Evolutionary conservation across 2,888 invertebrate species (phyloP).

Genomic region (Macrophya alboannulata): DNA sequence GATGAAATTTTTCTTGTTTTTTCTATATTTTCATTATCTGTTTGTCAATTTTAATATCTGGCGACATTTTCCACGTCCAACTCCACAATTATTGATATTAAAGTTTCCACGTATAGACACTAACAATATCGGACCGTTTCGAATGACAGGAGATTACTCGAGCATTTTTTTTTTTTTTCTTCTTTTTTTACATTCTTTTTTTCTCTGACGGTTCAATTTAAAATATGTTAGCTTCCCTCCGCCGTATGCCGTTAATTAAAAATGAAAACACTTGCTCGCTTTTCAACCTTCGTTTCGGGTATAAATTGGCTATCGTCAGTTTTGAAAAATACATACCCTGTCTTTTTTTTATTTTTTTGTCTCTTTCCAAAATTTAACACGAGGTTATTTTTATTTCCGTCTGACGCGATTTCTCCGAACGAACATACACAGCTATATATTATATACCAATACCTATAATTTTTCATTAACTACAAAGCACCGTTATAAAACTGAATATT

Average conservation of each 20-base stretch:
- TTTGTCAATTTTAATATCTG: conserved; percentile 25
- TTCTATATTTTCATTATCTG: background rate
- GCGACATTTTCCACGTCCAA: background rate
- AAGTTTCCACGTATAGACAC: background rate
- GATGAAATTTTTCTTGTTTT: background rate
- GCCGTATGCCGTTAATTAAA: conserved; percentile 17
- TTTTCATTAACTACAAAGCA: no score
- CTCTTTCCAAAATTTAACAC: background rate
- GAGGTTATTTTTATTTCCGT: background rate
- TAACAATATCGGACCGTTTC: background rate
- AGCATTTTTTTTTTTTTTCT: conserved; percentile 1
- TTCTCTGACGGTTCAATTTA: background rate
- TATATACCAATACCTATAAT: no score
- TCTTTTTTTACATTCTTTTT: background rate
- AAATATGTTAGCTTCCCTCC: conserved; percentile 1
- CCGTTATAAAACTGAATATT: background rate
- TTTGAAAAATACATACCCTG: background rate
- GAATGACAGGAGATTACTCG: conserved; percentile 24
- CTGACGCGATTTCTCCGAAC: background rate
- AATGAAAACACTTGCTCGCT: conserved; percentile 15
- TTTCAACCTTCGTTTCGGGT: no score
- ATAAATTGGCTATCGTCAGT: conserved; percentile 2
- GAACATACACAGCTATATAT: background rate
- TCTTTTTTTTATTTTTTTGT: background rate
- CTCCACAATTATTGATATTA: conserved; percentile 8